Conservation (phyloP, 2,797 vertebrate species). For the Synanceia verrucosa region DNA sequence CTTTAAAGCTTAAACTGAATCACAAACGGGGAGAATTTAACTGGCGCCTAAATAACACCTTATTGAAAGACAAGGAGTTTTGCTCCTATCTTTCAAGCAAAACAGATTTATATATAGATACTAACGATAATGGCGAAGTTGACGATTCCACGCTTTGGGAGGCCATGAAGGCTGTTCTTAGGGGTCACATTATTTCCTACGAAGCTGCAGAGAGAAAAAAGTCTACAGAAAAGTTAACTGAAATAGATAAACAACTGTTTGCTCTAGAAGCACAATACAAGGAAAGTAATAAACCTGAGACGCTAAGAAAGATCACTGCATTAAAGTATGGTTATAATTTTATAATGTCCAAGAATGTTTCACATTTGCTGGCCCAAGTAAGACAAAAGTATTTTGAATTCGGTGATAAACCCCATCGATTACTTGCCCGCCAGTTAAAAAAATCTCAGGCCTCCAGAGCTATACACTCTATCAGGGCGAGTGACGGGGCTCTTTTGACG, state of each 20-base stretch:
- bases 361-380: background rate
- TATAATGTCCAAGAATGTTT: background rate
- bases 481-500: no score
- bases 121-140: background rate
- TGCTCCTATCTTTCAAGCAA: background rate
- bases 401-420: no score
- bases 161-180: background rate
- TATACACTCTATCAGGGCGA: no score
- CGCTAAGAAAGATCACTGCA: background rate
- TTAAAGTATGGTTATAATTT: background rate
- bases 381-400: background rate
- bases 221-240: no score
- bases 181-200: background rate
- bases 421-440: no score
- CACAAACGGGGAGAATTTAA: background rate
- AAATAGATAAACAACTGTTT: background rate
- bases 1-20: background rate
- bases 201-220: background rate
- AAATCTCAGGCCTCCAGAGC: no score
- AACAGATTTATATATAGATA: background rate
- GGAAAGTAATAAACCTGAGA: background rate
- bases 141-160: background rate
- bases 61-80: background rate
- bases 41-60: background rate
- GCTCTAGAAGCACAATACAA: background rate